Base-by-base conservation (phyloP, 2,113 vertebrate species). In the Percopsis transmontana region DNA sequence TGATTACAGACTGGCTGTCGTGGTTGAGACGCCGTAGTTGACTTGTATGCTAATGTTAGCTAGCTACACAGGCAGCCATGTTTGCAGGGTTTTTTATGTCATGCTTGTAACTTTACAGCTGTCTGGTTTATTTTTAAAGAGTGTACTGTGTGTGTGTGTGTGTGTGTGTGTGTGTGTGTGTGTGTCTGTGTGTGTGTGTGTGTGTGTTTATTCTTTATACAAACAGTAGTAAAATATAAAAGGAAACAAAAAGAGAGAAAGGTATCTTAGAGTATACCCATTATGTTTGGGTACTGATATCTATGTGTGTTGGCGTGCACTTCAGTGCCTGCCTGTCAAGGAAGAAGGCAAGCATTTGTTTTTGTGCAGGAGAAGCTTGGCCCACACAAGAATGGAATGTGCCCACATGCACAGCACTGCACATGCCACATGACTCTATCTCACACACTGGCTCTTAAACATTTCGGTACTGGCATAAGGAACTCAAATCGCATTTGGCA, bases 311-410 rank as follows among this genome's bases (percentile, higher is more conserved):
- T 9, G 27, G 38, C 21, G 18, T 65, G 50, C 40, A 33, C 23
- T 33, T 23, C 3, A 20, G 39, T 10, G 33, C n/a, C 42, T 15
- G 33, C 16, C n/a, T 51, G 61, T 63, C 4, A 11, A 27, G 13
- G 11, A 24, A 54, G 55, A 58, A 41, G 62, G 42, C 41, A 0
- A 27, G 57, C 51, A 67, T 58, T 72, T 75, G 27, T 68, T 53
- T 33, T 59, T 51, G n/a, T n/a, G n/a, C 45, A 67, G 57, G 57
- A 66, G 65, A 57, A 16, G 13, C 63, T 21, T 58, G 40, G 48
- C 60, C 70, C 59, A 38, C 50, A 4, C 59, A 68, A 58, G 56
- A 79, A 58, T 72, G 84, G 76, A 77, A 84, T 82, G 81, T 54
- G 47, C 42, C 15, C 69, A 33, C 38, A 56, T 69, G 33, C 45